Percentiles rank a stretch among this genome's conserved stretches.
Conservation (phyloP, 2,113 vertebrate species). For the Silurus asotus region DNA sequence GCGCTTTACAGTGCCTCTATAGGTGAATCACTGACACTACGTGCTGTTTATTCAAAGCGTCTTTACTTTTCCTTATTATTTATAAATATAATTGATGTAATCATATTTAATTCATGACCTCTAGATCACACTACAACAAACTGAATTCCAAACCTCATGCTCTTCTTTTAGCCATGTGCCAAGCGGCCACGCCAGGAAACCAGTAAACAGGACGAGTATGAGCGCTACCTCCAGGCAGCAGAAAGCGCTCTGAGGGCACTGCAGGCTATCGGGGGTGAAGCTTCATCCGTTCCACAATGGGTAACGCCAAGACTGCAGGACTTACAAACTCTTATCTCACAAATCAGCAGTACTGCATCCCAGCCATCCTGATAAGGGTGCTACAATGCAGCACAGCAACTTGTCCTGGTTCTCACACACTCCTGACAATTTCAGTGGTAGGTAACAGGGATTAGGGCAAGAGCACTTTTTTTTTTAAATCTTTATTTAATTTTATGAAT, state of each 20-base stretch:
- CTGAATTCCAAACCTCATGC: background rate
- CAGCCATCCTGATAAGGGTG: constrained; percentile 14
- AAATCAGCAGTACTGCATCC: constrained; percentile 51
- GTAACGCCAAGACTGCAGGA: constrained; percentile 71
- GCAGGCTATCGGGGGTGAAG: constrained; percentile 62
- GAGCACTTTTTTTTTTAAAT: background rate
- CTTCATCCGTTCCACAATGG: constrained; percentile 74
- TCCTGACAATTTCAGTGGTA: background rate
- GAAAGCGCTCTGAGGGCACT: constrained; percentile 75
- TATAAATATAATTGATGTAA: no score
- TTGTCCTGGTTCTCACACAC: background rate
- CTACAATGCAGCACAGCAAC: constrained; percentile 9
- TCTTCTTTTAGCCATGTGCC: constrained; percentile 72
- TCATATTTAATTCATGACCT: no score
- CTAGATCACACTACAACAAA: background rate
- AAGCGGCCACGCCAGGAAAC: constrained; percentile 79
- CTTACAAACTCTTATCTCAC: constrained; percentile 71
- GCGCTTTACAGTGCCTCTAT: no score
- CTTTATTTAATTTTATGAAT: background rate
- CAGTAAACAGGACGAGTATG: constrained; percentile 75
- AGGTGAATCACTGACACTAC: no score
- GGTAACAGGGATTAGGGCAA: background rate
- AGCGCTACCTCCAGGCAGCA: constrained; percentile 72
- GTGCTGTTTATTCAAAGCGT: no score
- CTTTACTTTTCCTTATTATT: no score